Evolutionary conservation across 92 coral and sea anemone species (phyloP).

Genomic region (Blastomussa wellsi): DNA sequence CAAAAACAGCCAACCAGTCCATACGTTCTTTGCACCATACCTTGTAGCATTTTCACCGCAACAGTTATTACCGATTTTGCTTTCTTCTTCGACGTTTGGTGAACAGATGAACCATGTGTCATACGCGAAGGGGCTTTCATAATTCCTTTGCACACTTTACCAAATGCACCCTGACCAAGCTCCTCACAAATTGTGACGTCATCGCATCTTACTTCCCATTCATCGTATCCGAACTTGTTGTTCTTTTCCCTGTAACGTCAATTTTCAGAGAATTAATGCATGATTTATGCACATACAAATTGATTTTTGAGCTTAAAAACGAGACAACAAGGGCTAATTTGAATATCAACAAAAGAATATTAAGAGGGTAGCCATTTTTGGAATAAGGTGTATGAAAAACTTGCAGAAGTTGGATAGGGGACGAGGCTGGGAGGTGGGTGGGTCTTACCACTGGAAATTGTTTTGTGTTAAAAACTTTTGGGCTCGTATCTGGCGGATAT

Average conservation of each 20-base stretch:
- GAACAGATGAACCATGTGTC: too few species aligned
- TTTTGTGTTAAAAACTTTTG: too few species aligned
- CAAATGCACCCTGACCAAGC: constrained; percentile 49
- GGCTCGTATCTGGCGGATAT: too few species aligned
- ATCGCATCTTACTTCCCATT: background rate
- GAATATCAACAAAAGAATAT: too few species aligned
- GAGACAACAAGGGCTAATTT: too few species aligned
- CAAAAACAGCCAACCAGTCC: background rate
- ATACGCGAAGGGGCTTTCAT: background rate
- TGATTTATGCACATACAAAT: too few species aligned
- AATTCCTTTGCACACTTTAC: constrained; percentile 48
- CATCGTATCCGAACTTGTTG: background rate
- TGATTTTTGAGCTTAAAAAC: too few species aligned
- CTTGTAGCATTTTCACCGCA: constrained; percentile 4
- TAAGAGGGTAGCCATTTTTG: too few species aligned
- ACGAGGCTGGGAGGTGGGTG: too few species aligned
- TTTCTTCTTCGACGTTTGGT: background rate
- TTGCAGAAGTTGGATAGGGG: too few species aligned
- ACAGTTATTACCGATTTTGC: background rate
- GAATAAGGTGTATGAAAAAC: too few species aligned
- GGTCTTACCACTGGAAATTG: too few species aligned
- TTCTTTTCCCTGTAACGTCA: background rate
- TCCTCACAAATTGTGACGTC: constrained; percentile 17
- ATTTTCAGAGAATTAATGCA: background rate
- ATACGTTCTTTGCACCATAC: background rate